Conservation (phyloP, 2,113 vertebrate species). For the Capreolus pygargus region DNA sequence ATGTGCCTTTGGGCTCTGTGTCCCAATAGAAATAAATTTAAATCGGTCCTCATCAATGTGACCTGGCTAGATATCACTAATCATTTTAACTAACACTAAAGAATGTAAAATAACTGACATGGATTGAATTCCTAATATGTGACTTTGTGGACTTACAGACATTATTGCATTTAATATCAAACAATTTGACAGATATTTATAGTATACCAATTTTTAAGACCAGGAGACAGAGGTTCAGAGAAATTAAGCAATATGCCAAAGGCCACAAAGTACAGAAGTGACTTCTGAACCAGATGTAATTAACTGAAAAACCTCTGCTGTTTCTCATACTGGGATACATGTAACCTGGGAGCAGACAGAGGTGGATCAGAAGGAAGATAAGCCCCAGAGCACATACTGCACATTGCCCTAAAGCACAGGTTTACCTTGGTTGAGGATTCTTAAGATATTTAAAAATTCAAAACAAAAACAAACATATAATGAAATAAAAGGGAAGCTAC, state of each 20-base stretch:
- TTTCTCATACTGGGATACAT: not conserved
- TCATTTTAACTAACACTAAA: not conserved
- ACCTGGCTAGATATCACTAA: not conserved
- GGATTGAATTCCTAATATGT: not conserved
- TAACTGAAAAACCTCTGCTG: not conserved
- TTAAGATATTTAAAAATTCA: not conserved
- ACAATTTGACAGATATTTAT: not conserved
- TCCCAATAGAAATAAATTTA: slow-evolving; percentile 31
- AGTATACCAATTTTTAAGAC: slow-evolving; percentile 14
- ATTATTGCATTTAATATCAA: not conserved
- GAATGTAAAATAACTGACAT: not conserved
- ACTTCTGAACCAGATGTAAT: not conserved
- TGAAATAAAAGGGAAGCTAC: not conserved
- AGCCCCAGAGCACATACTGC: not conserved
- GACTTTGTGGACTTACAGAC: not conserved
- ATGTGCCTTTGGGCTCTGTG: not conserved
- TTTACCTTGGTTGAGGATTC: not conserved
- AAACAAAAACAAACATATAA: not conserved
- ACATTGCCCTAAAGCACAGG: not conserved
- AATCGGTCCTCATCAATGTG: not conserved
- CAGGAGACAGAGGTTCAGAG: not conserved
- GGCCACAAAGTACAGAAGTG: not conserved
- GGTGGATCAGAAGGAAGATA: not conserved
- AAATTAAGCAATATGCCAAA: not conserved
- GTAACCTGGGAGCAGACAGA: not conserved